phyloP scores from a whole-genome alignment of 2,797 vertebrate species.

The Myotis findleyi region DNA sequence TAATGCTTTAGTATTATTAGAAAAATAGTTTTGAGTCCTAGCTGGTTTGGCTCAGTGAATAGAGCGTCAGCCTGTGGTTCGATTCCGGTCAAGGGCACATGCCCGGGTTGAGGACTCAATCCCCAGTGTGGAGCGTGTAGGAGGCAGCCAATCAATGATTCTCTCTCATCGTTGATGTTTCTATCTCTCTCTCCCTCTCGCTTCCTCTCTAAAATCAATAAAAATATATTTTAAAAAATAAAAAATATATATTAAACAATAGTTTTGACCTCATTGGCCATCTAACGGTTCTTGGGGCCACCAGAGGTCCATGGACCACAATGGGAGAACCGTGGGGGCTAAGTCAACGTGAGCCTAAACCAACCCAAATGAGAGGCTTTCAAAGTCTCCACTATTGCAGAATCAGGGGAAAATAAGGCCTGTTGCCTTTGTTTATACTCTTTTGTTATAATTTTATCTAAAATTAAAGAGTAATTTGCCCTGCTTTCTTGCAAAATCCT shows the following conservation, averaged over 20 bases:
- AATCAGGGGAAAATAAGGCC: conserved; percentile 22
- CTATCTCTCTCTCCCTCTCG: too few species aligned
- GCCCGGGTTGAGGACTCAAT: too few species aligned
- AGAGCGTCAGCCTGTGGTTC: too few species aligned
- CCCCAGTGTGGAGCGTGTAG: too few species aligned
- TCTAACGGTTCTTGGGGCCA: background rate
- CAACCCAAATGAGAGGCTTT: background rate
- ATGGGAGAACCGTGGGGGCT: accelerated
- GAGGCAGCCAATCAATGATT: too few species aligned
- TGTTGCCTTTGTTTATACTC: conserved; percentile 30
- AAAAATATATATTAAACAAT: background rate
- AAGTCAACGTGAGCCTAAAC: background rate
- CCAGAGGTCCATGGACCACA: background rate
- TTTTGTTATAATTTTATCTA: conserved; percentile 62
- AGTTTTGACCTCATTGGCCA: background rate
- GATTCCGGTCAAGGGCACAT: too few species aligned
- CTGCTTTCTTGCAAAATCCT: conserved; percentile 30
- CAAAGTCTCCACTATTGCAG: background rate
- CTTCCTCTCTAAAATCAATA: too few species aligned
- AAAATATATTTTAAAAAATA: too few species aligned
- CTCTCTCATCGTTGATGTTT: too few species aligned
- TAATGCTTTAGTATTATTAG: background rate
- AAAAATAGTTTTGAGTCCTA: background rate
- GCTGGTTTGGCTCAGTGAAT: too few species aligned
- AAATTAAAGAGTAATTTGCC: conserved; percentile 71